Conservation (phyloP, 2,888 invertebrate species). For the Laspeyria flexula region DNA sequence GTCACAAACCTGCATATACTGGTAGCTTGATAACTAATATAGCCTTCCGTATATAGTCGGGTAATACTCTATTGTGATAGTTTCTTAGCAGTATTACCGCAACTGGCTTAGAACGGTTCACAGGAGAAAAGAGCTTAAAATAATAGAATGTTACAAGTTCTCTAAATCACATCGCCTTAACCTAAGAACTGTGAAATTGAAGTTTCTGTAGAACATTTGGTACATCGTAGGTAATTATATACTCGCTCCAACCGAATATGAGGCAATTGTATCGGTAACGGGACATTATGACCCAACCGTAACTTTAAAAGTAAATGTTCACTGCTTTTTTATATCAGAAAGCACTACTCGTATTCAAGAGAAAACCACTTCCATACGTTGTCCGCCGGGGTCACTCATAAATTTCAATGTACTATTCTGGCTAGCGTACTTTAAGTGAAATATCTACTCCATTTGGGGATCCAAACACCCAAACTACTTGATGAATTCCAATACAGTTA, state of each 20-base stretch:
- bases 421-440: conserved; percentile 76
- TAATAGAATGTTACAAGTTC: conserved; percentile 65
- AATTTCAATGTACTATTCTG: conserved; percentile 78
- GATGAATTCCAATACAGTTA: conserved; percentile 71
- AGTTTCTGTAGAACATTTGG: conserved; percentile 44
- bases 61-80: conserved; percentile 6
- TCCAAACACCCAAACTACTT: conserved; percentile 69
- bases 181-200: conserved; percentile 73
- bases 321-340: conserved; percentile 64
- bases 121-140: conserved; percentile 57
- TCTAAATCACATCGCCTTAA: conserved; percentile 67
- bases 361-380: conserved; percentile 62
- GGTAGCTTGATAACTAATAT: too few species aligned
- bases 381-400: conserved; percentile 75
- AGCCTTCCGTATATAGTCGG: background rate
- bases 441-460: conserved; percentile 76
- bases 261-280: conserved; percentile 23
- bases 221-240: conserved; percentile 38
- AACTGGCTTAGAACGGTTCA: conserved; percentile 31
- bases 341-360: conserved; percentile 60
- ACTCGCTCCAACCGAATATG: conserved; percentile 14
- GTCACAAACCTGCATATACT: too few species aligned
- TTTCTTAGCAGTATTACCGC: conserved; percentile 22
- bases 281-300: conserved; percentile 19
- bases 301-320: conserved; percentile 49